Percentiles rank a stretch among this genome's conserved stretches.
Conservation (phyloP, 2,113 vertebrate species). For the Lucifuga dentata region DNA sequence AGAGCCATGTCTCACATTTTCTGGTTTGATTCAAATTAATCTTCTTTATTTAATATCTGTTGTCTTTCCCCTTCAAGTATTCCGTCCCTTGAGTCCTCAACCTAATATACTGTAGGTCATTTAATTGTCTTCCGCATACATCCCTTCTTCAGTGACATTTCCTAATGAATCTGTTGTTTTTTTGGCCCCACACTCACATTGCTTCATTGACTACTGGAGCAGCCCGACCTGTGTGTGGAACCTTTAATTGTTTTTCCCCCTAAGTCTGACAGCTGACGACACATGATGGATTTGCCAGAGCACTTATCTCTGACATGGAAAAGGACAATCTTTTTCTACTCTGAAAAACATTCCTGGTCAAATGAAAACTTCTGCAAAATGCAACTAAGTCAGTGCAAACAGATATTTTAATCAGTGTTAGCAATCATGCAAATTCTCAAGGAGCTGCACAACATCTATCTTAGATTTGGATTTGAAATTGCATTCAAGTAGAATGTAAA, state of each 20-base stretch:
- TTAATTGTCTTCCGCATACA: constrained; percentile 63
- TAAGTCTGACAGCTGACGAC: constrained; percentile 66
- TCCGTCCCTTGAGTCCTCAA: constrained; percentile 51
- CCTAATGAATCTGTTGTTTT: constrained; percentile 68
- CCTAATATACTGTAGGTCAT: constrained; percentile 61
- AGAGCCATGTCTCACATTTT: constrained; percentile 14
- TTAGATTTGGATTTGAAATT: constrained; percentile 47
- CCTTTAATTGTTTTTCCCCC: constrained; percentile 79
- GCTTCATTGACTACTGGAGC: constrained; percentile 71
- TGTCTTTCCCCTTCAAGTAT: constrained; percentile 29
- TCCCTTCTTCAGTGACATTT: constrained; percentile 51
- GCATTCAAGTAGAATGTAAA: constrained; percentile 20
- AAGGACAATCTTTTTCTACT: constrained; percentile 53
- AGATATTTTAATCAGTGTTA: constrained; percentile 1
- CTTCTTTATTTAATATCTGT: constrained; percentile 8
- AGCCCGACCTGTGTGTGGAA: constrained; percentile 56
- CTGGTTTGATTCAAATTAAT: background rate
- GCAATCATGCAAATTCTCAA: background rate
- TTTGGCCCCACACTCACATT: constrained; percentile 42
- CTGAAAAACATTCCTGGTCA: constrained; percentile 58
- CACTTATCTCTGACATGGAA: constrained; percentile 55
- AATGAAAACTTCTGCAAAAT: constrained; percentile 40
- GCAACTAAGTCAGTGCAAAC: background rate
- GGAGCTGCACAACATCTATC: constrained; percentile 15
- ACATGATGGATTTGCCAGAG: constrained; percentile 77